Percentiles rank a stretch among this genome's conserved stretches.
Evolutionary conservation across 1,140 invertebrate species (phyloP).

Genomic region (Drosophila eugracilis): DNA sequence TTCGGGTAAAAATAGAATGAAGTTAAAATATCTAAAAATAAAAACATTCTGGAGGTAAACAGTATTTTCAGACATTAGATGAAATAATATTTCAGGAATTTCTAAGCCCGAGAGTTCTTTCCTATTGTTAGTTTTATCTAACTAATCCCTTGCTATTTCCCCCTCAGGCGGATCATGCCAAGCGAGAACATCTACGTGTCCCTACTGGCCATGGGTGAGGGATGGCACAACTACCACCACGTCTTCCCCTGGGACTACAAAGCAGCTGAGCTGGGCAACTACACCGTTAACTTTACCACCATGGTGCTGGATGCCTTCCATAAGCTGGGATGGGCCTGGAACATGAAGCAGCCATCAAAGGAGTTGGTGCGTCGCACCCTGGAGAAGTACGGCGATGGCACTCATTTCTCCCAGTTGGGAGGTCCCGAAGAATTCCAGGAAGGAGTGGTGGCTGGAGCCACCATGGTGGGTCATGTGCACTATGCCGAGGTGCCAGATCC

Average conservation of each 20-base stretch:
- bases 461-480: constrained; percentile 65
- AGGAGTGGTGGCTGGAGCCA: constrained; percentile 10
- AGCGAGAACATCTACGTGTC: constrained; percentile 88
- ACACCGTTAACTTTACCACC: constrained; percentile 80
- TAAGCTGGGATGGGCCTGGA: constrained; percentile 92
- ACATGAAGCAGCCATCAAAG: constrained; percentile 88
- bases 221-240: constrained; percentile 97
- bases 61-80: too few relatives aligned
- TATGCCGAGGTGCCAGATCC: constrained; percentile 77
- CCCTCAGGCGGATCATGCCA: constrained; percentile 88
- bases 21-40: background rate
- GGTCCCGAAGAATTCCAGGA: constrained; percentile 8
- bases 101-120: too few relatives aligned
- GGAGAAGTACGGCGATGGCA: constrained; percentile 88
- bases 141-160: background rate
- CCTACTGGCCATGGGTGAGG: constrained; percentile 88
- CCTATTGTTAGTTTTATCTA: background rate
- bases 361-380: constrained; percentile 86
- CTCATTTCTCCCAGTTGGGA: constrained; percentile 76
- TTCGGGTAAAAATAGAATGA: background rate
- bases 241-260: constrained; percentile 93
- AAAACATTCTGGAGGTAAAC: too few relatives aligned
- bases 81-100: too few relatives aligned
- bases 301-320: constrained; percentile 91
- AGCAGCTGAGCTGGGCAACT: constrained; percentile 88